Base-by-base conservation (phyloP, 2,113 vertebrate genomes). In the Epinephelus moara region DNA sequence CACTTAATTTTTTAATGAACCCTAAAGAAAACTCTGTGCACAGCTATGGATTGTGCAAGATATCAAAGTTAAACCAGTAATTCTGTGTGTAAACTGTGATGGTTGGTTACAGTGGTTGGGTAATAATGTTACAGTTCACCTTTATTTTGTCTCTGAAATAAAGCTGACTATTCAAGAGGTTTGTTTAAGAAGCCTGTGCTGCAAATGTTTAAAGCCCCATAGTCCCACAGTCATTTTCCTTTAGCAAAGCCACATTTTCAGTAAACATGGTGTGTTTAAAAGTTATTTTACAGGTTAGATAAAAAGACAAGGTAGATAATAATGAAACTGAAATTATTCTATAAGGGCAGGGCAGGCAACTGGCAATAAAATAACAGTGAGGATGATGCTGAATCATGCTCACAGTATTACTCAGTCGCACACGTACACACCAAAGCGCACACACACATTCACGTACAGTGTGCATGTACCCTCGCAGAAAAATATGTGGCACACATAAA, bases 301-400 rank as follows among this genome's bases (percentile, higher is more conserved):
- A 57, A 64, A 64, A 72, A 80, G 6, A 33, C 5, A n/a, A 10
- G 52, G 13, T 14, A 27, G 17, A n/a, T 42, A 61, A 62, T 3
- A 62, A 55, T 33, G 1, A 33, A 52, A 53, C 27, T n/a, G 4
- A 61, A 53, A 69, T 33, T 8, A 64, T 47, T 64, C 17, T 55
- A 61, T 47, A 50, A 67, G 52, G 52, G 4, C 19, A 64, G 70
- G 49, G 6, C 19, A 64, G 70, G 49, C 55, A 62, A 68, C 60
- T 81, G 64, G 52, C 91, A 93, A 95, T 93, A 88, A 63, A 62
- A 70, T 57, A 18, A 76, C 19, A 53, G 33, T 18, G 40, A n/a
- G 81, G 50, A 30, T 56, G 55, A 81, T 80, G 80, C 63, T 81
- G 85, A 87, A 72, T 87, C 77, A 80, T 66, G 66, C 57, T 70